Conservation (phyloP, 2,113 vertebrate species). For the Rattus rattus region DNA sequence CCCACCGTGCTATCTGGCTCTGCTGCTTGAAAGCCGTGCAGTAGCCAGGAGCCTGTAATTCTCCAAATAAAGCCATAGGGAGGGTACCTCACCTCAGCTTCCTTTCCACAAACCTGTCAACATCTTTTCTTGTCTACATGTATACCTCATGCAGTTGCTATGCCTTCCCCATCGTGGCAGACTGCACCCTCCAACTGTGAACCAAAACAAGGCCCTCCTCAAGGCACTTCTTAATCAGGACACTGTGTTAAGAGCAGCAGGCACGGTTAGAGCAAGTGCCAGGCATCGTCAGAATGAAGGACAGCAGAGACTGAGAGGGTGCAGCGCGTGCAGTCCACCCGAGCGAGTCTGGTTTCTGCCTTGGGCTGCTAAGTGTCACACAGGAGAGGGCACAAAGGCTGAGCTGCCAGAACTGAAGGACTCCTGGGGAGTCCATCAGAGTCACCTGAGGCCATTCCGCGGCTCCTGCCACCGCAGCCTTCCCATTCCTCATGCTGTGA, state of each 20-base stretch:
- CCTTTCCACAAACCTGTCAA: background rate
- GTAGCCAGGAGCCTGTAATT: background rate
- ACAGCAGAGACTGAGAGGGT: background rate
- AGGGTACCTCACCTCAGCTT: background rate
- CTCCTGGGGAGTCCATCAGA: background rate
- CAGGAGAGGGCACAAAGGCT: background rate
- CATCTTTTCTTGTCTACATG: background rate
- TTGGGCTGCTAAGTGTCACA: background rate
- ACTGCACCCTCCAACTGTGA: background rate
- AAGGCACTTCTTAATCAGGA: background rate
- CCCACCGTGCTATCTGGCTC: background rate
- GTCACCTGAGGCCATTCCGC: background rate
- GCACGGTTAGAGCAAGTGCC: no score
- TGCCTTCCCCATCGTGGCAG: no score
- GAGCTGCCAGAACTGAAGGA: background rate
- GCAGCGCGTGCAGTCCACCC: fast-evolving
- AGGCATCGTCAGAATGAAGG: background rate
- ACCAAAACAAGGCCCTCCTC: background rate
- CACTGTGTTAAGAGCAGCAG: background rate
- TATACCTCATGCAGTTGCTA: background rate
- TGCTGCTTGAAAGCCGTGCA: background rate
- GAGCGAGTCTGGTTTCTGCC: background rate
- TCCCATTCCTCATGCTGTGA: no score
- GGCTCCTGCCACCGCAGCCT: background rate
- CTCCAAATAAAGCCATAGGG: background rate